These are phyloP conservation scores for Ctenicera cuprea DNA, from an alignment of 2,888 invertebrate species.

Conservation along the genomic window DNA sequence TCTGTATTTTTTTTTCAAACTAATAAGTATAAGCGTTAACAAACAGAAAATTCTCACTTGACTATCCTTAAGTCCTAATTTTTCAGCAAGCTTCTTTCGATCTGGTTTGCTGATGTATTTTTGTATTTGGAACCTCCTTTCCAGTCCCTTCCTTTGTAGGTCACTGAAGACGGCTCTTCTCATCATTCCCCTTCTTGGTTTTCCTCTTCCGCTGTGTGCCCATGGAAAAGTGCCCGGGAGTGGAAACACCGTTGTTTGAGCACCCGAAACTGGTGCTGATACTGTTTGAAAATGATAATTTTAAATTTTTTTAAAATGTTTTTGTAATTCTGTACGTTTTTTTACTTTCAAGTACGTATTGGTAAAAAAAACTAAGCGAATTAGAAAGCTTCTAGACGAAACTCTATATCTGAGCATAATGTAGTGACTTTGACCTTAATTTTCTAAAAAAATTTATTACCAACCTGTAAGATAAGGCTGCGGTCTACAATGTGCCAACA, in stretches of 20 bases:
- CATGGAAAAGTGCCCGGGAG: constrained; percentile 83
- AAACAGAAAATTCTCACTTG: no score
- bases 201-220: constrained; percentile 93
- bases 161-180: constrained; percentile 96
- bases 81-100: constrained; percentile 96
- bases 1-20: no score
- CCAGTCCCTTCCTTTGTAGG: constrained; percentile 95
- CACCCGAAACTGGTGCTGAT: constrained; percentile 72
- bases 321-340: no score
- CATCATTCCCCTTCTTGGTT: constrained; percentile 97
- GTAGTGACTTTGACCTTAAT: no score
- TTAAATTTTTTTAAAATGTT: background rate
- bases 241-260: constrained; percentile 73
- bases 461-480: constrained; percentile 89
- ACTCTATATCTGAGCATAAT: no score
- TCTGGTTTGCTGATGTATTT: constrained; percentile 99
- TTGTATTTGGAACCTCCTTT: constrained; percentile 96
- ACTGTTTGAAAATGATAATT: constrained; percentile 64
- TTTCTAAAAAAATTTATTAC: constrained; percentile 11
- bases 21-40: no score
- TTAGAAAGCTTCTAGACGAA: no score
- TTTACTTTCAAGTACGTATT: no score
- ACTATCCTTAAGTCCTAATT: constrained; percentile 96
- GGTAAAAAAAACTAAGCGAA: no score
- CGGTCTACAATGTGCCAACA: constrained; percentile 86